Evolutionary conservation across 2,113 vertebrate species (phyloP).

Genomic region (Phocoena sinus): DNA sequence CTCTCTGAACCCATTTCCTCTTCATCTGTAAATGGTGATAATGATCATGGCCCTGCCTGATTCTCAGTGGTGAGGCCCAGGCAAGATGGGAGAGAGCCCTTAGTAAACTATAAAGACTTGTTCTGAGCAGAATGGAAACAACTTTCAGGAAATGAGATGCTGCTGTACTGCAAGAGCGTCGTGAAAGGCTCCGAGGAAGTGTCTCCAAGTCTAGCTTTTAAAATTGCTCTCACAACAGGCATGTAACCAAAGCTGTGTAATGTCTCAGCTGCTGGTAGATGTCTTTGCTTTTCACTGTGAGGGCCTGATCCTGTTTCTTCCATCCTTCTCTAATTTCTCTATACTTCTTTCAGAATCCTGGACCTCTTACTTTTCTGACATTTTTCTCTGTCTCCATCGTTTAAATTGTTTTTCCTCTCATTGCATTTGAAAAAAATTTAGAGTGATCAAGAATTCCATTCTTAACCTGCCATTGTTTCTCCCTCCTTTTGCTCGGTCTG

Average conservation of each 20-base stretch:
- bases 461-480: background rate
- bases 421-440: background rate
- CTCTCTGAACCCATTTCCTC: conserved; percentile 9
- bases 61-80: background rate
- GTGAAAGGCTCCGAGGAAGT: background rate
- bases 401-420: background rate
- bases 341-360: background rate
- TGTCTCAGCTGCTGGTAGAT: background rate
- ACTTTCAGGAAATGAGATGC: conserved; percentile 40
- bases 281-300: background rate
- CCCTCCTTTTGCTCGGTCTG: background rate
- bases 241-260: background rate
- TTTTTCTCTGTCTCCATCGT: background rate
- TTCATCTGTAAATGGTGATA: background rate
- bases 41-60: background rate
- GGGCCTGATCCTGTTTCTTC: no score
- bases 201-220: background rate
- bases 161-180: background rate
- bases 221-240: background rate
- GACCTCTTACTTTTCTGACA: background rate
- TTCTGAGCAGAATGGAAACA: background rate
- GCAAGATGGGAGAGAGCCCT: background rate
- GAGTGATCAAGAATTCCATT: background rate
- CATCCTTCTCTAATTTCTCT: background rate
- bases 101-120: background rate